These are phyloP conservation scores for Pseudotriccus pelzelni DNA, from an alignment of 2,797 vertebrate genomes.

Conservation along the genomic window DNA sequence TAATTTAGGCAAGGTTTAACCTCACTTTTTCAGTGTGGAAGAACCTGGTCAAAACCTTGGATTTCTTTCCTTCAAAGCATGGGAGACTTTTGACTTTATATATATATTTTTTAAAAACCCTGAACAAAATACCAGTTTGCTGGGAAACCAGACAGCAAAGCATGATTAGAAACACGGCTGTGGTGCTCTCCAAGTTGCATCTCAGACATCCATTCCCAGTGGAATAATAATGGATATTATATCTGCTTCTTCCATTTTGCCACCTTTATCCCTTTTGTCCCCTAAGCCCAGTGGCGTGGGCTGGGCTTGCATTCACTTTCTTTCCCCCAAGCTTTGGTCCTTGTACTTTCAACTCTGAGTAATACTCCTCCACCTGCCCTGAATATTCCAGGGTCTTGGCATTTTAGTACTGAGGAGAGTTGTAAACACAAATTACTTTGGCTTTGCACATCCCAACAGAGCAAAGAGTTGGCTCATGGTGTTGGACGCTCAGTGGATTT, in stretches of 20 bases:
- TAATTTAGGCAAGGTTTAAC: neutral
- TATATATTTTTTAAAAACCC: neutral
- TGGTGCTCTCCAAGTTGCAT: neutral
- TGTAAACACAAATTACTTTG: neutral
- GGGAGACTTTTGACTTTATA: neutral
- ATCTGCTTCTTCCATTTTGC: neutral
- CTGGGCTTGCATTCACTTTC: neutral
- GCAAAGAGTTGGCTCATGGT: neutral
- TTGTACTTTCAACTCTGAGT: neutral
- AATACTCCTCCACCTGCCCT: fast-evolving
- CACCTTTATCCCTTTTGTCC: neutral
- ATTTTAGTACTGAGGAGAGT: neutral
- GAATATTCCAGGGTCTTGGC: neutral
- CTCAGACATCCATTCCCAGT: neutral
- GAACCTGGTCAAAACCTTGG: neutral
- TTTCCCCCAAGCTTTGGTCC: neutral
- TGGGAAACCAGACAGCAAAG: neutral
- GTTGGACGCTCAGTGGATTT: neutral
- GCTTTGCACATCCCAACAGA: neutral
- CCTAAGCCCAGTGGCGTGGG: neutral
- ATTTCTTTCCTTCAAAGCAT: neutral
- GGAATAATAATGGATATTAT: neutral
- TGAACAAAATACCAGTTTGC: neutral
- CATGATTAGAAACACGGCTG: neutral
- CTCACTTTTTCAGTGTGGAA: neutral